Evolutionary conservation across 2,113 vertebrate genomes (phyloP), one percentile per base, ranked within the genome.

Genomic region (Prionailurus viverrinus): DNA sequence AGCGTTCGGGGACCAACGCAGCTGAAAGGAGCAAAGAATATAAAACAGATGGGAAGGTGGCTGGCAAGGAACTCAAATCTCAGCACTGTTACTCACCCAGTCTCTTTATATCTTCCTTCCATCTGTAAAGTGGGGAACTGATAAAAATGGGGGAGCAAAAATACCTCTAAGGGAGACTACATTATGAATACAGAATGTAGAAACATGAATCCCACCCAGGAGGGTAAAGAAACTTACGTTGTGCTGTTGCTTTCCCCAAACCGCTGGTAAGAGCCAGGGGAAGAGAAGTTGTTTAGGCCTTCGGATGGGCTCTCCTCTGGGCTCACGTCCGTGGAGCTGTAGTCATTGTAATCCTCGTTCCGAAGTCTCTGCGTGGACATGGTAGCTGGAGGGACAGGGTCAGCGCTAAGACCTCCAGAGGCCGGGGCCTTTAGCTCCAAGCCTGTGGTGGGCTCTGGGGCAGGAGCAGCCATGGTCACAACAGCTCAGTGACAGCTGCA

Each of bases 351-450:
- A 79, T 98, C 98, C 93, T 99, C 99, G 0, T 97, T 98, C 95
- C 98, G 98, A 58, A 99, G 98, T 74, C 99, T 98, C 97, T 98
- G 98, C 0, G 98, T 98, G 96, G 99, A 99, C 99, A 99, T 99
- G 98, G 98, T 97, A 88, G 97, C 99, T 99, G 98, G 0, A 68
- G 98, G 82, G 8, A 91, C 73, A 99, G 87, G 13, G 1, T 58
- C 4, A 1, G 45, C 0, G 2, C 98, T 88, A 97, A 92, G 69
- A 89, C 41, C 53, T 27, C 65, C 53, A 0, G 74, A 0, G 9
- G 79, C 79, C 31, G 53, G 8, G 89, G 97, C 74, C 29, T n/a
- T 6, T 83, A 98, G 87, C 97, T 99, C 98, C 0, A 98, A 7
- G 74, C 6, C 58, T 79, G 89, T 2, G 15, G 88, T 27, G 3